These are phyloP conservation scores for Cydia amplana DNA, from an alignment of 1,140 invertebrate species.

Conservation along the genomic window DNA sequence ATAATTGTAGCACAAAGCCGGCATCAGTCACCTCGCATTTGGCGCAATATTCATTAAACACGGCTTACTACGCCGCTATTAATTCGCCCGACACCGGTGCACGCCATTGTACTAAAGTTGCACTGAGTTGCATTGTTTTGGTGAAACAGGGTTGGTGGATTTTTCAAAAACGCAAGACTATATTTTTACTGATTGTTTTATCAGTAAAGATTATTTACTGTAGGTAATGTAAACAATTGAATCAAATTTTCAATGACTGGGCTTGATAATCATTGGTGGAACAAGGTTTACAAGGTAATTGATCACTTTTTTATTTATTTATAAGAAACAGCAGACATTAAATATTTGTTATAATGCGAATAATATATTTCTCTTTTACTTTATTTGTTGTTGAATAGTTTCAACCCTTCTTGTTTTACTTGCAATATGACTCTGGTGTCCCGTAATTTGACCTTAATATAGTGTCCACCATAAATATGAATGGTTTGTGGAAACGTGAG, in stretches of 20 bases:
- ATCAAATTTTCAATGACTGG: too few relatives aligned
- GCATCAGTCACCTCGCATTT: constrained; percentile 66
- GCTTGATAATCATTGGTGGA: too few relatives aligned
- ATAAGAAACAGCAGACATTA: too few relatives aligned
- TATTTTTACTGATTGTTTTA: too few relatives aligned
- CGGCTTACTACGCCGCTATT: constrained; percentile 61
- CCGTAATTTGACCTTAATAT: constrained; percentile 19
- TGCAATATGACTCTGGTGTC: neutral
- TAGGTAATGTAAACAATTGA: too few relatives aligned
- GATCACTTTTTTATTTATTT: too few relatives aligned
- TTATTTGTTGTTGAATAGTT: neutral
- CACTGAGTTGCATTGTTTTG: constrained; percentile 47
- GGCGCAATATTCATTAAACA: constrained; percentile 75
- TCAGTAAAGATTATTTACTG: too few relatives aligned
- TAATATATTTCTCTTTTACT: too few relatives aligned
- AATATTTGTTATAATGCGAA: too few relatives aligned
- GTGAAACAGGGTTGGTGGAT: constrained; percentile 49
- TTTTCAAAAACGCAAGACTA: neutral
- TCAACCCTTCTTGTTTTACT: neutral
- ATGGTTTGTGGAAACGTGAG: constrained; percentile 9
- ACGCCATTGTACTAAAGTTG: constrained; percentile 67
- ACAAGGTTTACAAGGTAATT: too few relatives aligned
- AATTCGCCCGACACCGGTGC: constrained; percentile 66
- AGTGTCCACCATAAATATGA: constrained; percentile 14
- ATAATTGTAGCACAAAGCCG: constrained; percentile 40